phyloP scores from a whole-genome alignment of 2,797 vertebrate species.

The Silurus aristotelis region DNA sequence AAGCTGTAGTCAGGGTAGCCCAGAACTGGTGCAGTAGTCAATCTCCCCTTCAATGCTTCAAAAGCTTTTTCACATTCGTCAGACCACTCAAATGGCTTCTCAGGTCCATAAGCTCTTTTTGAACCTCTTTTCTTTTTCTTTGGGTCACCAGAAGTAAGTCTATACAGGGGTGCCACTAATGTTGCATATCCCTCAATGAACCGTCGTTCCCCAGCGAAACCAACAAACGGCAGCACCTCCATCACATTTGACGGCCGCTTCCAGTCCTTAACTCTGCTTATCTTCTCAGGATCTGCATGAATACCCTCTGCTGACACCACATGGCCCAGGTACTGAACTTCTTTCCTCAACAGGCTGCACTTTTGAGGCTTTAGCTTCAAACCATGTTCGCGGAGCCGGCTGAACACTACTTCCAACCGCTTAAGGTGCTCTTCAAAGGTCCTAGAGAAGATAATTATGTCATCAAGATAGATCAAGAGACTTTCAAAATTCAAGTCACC shows the following conservation, averaged over 20 bases:
- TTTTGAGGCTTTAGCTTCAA: too few relatives aligned
- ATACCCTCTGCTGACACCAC: background rate
- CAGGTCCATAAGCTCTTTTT: too few relatives aligned
- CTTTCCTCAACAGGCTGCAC: too few relatives aligned
- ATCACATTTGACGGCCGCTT: conserved; percentile 15
- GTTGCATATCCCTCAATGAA: conserved; percentile 49
- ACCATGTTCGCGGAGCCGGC: too few relatives aligned
- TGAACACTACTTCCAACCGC: too few relatives aligned
- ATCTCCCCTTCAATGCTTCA: background rate
- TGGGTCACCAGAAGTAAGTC: too few relatives aligned
- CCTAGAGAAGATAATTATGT: conserved; percentile 40
- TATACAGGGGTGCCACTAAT: too few relatives aligned
- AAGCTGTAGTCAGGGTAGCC: conserved; percentile 54
- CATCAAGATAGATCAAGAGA: conserved; percentile 55
- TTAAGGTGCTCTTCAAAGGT: conserved; percentile 32
- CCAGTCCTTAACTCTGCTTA: background rate
- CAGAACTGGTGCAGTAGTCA: conserved; percentile 40
- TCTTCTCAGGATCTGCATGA: too few relatives aligned
- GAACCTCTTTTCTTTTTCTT: too few relatives aligned
- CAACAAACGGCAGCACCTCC: conserved; percentile 12
- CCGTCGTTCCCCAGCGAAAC: conserved; percentile 34
- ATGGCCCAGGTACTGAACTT: too few relatives aligned
- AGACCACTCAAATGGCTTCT: too few relatives aligned
- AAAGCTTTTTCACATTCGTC: too few relatives aligned
- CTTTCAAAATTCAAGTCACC: conserved; percentile 55